phyloP scores from a whole-genome alignment of 2,888 invertebrate genomes.

The Drosophila nr. fundita region DNA sequence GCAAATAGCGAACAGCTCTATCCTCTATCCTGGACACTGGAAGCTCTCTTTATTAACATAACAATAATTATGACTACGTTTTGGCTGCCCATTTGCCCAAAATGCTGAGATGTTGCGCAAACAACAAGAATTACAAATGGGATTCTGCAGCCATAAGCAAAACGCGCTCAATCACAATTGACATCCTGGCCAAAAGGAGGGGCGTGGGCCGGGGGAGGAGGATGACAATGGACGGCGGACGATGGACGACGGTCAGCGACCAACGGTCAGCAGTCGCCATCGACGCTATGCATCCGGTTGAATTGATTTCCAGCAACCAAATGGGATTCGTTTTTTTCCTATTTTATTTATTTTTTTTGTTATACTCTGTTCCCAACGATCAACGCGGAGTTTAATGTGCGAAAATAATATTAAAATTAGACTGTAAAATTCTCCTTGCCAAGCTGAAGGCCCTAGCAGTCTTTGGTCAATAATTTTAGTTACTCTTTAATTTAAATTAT shows the following conservation, averaged over 20 bases:
- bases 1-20: slow-evolving; percentile 19
- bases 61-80: slow-evolving; percentile 75
- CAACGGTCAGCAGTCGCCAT: slow-evolving; percentile 59
- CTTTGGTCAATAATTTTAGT: background rate
- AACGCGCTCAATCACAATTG: slow-evolving; percentile 68
- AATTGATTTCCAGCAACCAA: slow-evolving; percentile 65
- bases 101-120: slow-evolving; percentile 64
- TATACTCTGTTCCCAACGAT: slow-evolving; percentile 2
- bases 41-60: slow-evolving; percentile 69
- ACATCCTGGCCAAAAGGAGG: slow-evolving; percentile 60
- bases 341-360: slow-evolving; percentile 2
- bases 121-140: slow-evolving; percentile 50
- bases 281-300: slow-evolving; percentile 74
- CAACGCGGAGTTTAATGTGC: background rate
- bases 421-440: background rate
- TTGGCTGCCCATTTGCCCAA: slow-evolving; percentile 60
- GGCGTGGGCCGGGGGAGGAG: background rate
- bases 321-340: slow-evolving; percentile 1
- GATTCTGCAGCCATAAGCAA: slow-evolving; percentile 76
- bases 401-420: background rate
- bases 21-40: slow-evolving; percentile 5
- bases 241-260: slow-evolving; percentile 13
- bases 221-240: slow-evolving; percentile 10
- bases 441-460: background rate
- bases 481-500: background rate